phyloP scores from a whole-genome alignment of 1,140 invertebrate species.

The Pogonognathellus flavescens region DNA sequence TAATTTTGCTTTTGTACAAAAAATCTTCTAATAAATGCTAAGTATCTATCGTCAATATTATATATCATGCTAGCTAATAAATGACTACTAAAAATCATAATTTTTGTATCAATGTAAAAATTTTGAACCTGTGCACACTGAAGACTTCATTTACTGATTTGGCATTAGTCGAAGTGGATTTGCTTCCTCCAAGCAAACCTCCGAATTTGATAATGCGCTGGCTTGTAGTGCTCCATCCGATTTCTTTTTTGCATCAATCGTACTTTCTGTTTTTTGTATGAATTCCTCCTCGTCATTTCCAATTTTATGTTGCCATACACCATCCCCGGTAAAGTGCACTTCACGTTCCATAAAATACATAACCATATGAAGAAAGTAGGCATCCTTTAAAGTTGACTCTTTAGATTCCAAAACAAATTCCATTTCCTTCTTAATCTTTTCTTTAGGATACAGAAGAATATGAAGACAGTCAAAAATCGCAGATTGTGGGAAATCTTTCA shows the following conservation, averaged over 20 bases:
- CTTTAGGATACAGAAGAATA: conserved; percentile 74
- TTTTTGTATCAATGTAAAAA: too few relatives aligned
- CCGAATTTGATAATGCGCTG: too few relatives aligned
- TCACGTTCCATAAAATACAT: conserved; percentile 71
- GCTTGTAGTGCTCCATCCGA: too few relatives aligned
- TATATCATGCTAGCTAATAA: too few relatives aligned
- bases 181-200: too few relatives aligned
- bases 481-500: conserved; percentile 70
- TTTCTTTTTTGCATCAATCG: background rate
- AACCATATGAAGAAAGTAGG: conserved; percentile 67
- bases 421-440: conserved; percentile 56
- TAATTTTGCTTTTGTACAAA: too few relatives aligned
- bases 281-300: background rate
- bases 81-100: too few relatives aligned
- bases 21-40: too few relatives aligned
- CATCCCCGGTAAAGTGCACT: conserved; percentile 72
- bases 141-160: too few relatives aligned
- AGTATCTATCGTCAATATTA: too few relatives aligned
- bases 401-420: conserved; percentile 29
- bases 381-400: conserved; percentile 59
- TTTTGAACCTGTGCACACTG: too few relatives aligned
- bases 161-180: too few relatives aligned
- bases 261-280: background rate
- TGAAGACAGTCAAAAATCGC: conserved; percentile 74
- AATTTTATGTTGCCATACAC: conserved; percentile 68